These are phyloP conservation scores for Drosophila pseudotakahashii DNA, from an alignment of 2,888 invertebrate genomes.

Conservation along the genomic window DNA sequence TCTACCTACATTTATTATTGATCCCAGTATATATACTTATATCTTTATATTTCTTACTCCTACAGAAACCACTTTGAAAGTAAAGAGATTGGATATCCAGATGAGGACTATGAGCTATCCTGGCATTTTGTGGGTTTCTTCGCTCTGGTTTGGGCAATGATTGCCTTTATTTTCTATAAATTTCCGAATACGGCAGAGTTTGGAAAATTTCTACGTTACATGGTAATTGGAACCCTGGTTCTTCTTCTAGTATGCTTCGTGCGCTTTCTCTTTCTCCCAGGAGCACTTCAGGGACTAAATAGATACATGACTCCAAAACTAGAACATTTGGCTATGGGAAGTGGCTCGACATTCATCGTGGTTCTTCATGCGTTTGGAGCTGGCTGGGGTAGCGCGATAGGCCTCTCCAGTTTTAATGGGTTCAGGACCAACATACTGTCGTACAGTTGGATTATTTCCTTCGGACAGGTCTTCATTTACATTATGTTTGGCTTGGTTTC, in stretches of 20 bases:
- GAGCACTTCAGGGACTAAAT: constrained; percentile 53
- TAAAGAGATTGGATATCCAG: rapidly evolving
- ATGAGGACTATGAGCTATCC: constrained; percentile 51
- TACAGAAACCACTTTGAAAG: constrained; percentile 23
- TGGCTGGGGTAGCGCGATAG: constrained; percentile 92
- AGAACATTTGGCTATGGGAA: constrained; percentile 10
- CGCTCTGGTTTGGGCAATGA: constrained; percentile 63
- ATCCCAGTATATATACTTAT: too few species aligned
- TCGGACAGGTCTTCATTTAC: constrained; percentile 70
- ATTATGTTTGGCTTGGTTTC: constrained; percentile 86
- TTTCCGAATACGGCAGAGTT: constrained; percentile 74
- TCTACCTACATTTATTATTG: too few species aligned
- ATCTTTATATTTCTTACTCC: too few species aligned
- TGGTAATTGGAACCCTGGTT: constrained; percentile 53
- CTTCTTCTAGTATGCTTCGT: constrained; percentile 64
- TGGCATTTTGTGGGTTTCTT: constrained; percentile 69
- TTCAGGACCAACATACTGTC: constrained; percentile 89
- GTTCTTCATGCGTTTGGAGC: constrained; percentile 92
- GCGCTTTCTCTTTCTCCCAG: constrained; percentile 77
- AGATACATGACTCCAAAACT: constrained; percentile 41
- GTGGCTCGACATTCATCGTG: constrained; percentile 50
- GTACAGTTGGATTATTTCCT: constrained; percentile 75
- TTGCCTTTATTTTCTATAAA: constrained; percentile 65
- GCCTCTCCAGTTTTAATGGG: constrained; percentile 92
- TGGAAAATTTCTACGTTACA: constrained; percentile 69